Evolutionary conservation across 30 jellyfish, hydroid and myxozoan genomes (phyloP), one percentile per base, ranked within the genome.

Genomic region (Nemopilema nomurai): DNA sequence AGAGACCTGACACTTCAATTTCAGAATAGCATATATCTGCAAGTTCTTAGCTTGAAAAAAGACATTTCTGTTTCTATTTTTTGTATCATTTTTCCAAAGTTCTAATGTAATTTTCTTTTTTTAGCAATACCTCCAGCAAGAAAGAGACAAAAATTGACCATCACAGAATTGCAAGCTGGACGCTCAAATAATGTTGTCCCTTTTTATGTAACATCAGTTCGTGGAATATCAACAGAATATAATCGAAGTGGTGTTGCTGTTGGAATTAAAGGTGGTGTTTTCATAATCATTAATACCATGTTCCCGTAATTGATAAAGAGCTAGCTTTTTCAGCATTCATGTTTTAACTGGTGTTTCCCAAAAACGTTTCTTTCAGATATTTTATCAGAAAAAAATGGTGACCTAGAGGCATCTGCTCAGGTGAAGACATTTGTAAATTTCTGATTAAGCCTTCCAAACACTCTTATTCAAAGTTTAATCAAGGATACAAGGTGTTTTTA

Each of bases 381-480:
- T 49, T 87, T 90, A 6, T 83, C 97, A 29, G 49, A 68, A 18
- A 69, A 71, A 20, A 16, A 84, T 84, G 91, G 90, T 21, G 79
- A 76, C 28, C 51, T 90, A 72, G 29, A 76, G 49, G 97, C 90
- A 73, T 90, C 97, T 67, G 91, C 87, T n/a, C 97, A 90, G 95
- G 96, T 91, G 31, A 51, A 53, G n/a, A 18, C 1, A 20, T 57
- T 52, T 17, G n/a, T n/a, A n/a, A n/a, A n/a, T 1, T 4, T 29
- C 65, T 7, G 79, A n/a, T 3, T 9, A 1, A n/a, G 64, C n/a
- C n/a, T n/a, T n/a, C n/a, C n/a, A n/a, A n/a, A n/a, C n/a, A n/a
- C n/a, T n/a, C n/a, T n/a, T n/a, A n/a, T n/a, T n/a, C 25, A 17
- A 19, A 17, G 0, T 49, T 62, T 8, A 25, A 24, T 77, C 65